Conservation (phyloP, 2,797 vertebrate genomes). For the Muscicapa comitata region DNA sequence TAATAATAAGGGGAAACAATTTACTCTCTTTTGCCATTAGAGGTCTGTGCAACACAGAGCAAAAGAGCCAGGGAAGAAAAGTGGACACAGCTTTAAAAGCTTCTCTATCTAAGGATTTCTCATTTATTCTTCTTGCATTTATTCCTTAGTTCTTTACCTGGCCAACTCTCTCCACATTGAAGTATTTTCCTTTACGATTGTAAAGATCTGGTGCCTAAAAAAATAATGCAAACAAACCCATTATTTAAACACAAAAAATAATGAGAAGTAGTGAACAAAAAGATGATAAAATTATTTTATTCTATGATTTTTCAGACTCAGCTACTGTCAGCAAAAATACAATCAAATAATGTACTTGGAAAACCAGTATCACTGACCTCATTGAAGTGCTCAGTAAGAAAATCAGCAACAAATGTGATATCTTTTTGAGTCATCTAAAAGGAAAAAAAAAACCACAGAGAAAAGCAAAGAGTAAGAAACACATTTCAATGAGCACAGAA, state of each 20-base stretch:
- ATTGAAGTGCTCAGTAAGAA: constrained; percentile 97
- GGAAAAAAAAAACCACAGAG: not conserved
- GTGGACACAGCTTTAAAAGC: not conserved
- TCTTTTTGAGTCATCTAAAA: constrained; percentile 97
- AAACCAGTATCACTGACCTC: constrained; percentile 78
- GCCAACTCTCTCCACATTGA: constrained; percentile 95
- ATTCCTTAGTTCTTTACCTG: constrained; percentile 80
- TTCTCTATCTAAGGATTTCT: not conserved
- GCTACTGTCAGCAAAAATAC: not conserved
- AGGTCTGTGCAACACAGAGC: not conserved
- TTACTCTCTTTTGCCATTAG: not conserved
- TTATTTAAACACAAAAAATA: not conserved
- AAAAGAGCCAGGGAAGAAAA: not conserved
- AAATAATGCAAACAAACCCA: not conserved
- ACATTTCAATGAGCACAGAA: not conserved
- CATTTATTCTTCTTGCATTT: not conserved
- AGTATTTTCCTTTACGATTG: constrained; percentile 97
- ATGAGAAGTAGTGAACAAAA: not conserved
- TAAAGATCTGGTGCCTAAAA: constrained; percentile 94
- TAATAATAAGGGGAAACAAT: not conserved
- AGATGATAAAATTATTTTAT: not conserved
- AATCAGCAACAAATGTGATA: constrained; percentile 96
- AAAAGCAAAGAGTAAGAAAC: not conserved
- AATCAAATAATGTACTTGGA: not conserved
- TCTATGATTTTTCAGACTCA: not conserved